These are phyloP conservation scores for Phallusia fumigata DNA, from an alignment of 23 tunicate species.

Conservation along the genomic window DNA sequence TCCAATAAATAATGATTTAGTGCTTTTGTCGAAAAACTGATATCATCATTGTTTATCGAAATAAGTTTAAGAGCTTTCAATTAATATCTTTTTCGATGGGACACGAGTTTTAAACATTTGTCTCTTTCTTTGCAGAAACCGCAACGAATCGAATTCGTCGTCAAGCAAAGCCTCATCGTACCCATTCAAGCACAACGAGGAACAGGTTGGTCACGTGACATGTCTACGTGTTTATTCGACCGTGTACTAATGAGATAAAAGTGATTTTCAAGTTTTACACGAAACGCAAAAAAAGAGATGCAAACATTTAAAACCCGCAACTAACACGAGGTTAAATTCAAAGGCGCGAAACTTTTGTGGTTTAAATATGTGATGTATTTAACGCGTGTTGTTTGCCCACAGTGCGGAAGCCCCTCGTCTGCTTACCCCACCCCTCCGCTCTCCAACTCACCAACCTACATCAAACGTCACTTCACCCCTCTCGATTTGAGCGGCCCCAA, in stretches of 20 bases:
- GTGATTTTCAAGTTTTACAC: no score
- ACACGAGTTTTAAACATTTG: background rate
- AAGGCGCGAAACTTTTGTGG: no score
- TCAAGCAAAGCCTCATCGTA: background rate
- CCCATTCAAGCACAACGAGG: background rate
- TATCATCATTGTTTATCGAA: background rate
- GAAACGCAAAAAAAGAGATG: no score
- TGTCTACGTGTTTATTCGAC: no score
- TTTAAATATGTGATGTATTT: no score
- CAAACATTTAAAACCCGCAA: no score
- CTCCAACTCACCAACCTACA: slow-evolving; percentile 49
- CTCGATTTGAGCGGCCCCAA: slow-evolving; percentile 61
- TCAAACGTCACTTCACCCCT: slow-evolving; percentile 28
- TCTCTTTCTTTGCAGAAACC: background rate
- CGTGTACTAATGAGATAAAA: no score
- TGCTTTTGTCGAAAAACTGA: no score
- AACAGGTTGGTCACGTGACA: background rate
- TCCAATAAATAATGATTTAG: no score
- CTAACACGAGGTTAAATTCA: no score
- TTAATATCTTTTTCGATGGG: background rate
- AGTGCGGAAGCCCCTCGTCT: slow-evolving; percentile 31
- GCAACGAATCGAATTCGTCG: background rate
- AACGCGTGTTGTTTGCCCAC: background rate
- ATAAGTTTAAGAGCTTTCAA: background rate
- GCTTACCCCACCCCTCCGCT: slow-evolving; percentile 56